Conservation (phyloP, 2,888 invertebrate species). For the Tupiocoris notatus region DNA sequence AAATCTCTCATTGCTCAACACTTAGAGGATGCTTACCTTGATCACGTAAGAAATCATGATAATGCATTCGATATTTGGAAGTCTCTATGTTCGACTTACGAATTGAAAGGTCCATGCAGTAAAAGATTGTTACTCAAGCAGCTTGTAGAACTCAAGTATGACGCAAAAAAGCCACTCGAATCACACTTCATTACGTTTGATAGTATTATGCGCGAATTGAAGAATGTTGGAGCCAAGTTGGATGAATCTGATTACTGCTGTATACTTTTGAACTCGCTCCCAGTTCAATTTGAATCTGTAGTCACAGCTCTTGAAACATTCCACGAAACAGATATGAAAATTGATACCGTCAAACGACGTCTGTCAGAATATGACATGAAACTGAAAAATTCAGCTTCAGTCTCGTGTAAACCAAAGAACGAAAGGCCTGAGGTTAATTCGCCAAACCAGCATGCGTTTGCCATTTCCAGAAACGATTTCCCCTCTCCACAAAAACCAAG, state of each 20-base stretch:
- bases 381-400: neutral
- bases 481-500: no score
- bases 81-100: slow-evolving; percentile 7
- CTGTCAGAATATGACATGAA: neutral
- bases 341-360: no score
- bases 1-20: slow-evolving; percentile 18
- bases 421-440: neutral
- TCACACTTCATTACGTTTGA: slow-evolving; percentile 12
- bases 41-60: slow-evolving; percentile 7
- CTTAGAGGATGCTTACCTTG: slow-evolving; percentile 7
- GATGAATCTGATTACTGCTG: slow-evolving; percentile 10
- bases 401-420: neutral
- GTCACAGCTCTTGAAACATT: slow-evolving; percentile 2
- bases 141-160: slow-evolving; percentile 6
- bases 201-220: slow-evolving; percentile 14
- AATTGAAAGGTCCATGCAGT: no score
- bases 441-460: neutral
- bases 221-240: neutral
- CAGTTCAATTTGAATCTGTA: neutral
- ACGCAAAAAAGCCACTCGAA: slow-evolving; percentile 6
- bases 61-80: neutral
- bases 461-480: no score
- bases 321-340: neutral
- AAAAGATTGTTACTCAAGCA: neutral
- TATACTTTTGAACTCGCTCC: neutral